Evolutionary conservation across 1,140 invertebrate genomes (phyloP), one percentile per base, ranked within the genome.

Genomic region (Ptiloglossa arizonensis): DNA sequence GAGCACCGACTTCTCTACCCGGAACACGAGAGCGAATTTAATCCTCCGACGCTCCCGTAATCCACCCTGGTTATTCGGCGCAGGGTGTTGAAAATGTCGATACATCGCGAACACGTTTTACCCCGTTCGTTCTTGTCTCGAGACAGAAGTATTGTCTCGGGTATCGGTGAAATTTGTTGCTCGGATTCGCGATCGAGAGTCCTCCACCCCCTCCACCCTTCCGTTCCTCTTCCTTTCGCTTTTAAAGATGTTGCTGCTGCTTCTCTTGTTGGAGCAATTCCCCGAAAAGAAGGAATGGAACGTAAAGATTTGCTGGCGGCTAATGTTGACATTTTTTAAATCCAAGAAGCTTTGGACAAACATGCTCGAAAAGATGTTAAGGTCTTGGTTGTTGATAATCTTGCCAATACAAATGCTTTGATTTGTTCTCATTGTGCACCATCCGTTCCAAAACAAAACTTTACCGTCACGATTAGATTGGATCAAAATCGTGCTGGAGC

Each of bases 241-340:
- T 99, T 99, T 92, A 97, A 98, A 88, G 97, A 99, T 94, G 97
- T 99, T 63, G 97, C 98, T 87, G 97, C 98, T 62, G 99, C 98
- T n/a, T 99, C 99, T 89, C 93, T 99, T 59, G 98, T 99, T 50
- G 99, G 99, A 56, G 96, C 99, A 8, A 99, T 99, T 98, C 99
- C 99, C 0, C 95, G 99, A 22, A 97, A 96, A 88, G 97, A 99
- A 90, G 99, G 99, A 57, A 99, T 99, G 99, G 99, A 99, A 91
- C 95, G 99, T 50, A 99, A 99, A 92, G 99, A 99, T 91, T 92
- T 97, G 32, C 90, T 97, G 0, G 96, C 97, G 50, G 98, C 98
- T 11, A 99, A 99, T 94, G 98, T 99, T 6, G 98, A 98, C 90
- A 99, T 99, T 87, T 99, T 99, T 92, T 99, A 99, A 93, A 96